Evolutionary conservation across 2,113 vertebrate genomes (phyloP), one percentile per base, ranked within the genome.

Genomic region (Caracal caracal): DNA sequence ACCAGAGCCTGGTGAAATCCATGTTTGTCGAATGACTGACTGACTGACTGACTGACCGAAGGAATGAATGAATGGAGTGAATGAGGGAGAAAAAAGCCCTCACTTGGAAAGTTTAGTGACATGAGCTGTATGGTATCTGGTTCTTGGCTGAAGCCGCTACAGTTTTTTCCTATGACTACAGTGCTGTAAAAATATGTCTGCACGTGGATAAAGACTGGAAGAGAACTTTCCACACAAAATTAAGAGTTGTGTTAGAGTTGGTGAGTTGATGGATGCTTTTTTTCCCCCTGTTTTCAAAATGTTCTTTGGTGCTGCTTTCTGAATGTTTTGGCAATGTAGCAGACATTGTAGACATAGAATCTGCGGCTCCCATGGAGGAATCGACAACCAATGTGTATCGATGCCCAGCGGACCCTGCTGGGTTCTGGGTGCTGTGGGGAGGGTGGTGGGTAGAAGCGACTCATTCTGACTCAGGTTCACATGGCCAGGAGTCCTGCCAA

Each of bases 161-260:
- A 97, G 95, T 97, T 95, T 97, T 97, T 95, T 68, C 93, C 89
- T 93, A 75, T 97, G 96, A 97, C 95, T 97, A 89, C 95, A 97
- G 92, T 93, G 96, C 91, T 96, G 53, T 96, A 93, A 95, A 94
- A 97, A 95, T 96, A 97, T 87, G 95, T 97, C 93, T 94, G 92
- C 97, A 97, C 79, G 73, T 97, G 93, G 93, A 97, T 91, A 97
- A 96, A 97, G 93, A 89, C 96, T 94, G 82, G 75, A 95, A 96
- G 93, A 97, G 89, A 97, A 96, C 71, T 97, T 97, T 96, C 97
- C 96, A 89, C 61, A 93, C 89, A 97, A 96, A 97, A 93, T 96
- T 97, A 97, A 97, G 97, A 97, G 82, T 97, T 97, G 88, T 97
- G 73, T 96, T 93, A 96, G 66, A 95, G 96, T 97, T 97, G 94